Conservation (phyloP, 2,888 invertebrate species). For the Erannis defoliaria region DNA sequence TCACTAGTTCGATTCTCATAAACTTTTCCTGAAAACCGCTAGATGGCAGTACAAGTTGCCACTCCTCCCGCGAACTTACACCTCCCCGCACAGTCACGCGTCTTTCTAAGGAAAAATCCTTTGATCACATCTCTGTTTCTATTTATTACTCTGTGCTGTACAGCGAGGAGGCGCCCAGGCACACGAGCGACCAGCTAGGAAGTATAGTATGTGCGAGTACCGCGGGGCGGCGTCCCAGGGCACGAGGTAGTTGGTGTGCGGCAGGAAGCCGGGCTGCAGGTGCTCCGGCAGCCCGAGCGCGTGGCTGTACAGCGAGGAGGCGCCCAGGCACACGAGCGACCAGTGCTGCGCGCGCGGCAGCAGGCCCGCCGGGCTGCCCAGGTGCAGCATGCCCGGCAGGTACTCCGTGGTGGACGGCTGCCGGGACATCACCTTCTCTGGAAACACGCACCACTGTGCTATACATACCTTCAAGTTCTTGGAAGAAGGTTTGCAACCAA, state of each 20-base stretch:
- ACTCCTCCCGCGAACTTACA: too few relatives aligned
- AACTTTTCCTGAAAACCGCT: too few relatives aligned
- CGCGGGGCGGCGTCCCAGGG: slow-evolving; percentile 93
- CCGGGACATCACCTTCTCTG: slow-evolving; percentile 87
- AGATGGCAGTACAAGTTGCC: too few relatives aligned
- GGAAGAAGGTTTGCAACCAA: too few relatives aligned
- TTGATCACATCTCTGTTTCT: too few relatives aligned
- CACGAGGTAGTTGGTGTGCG: slow-evolving; percentile 95
- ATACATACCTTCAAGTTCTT: not conserved
- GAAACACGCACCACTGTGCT: not conserved
- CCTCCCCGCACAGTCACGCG: too few relatives aligned
- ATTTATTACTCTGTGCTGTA: too few relatives aligned
- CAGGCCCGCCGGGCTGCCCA: slow-evolving; percentile 90
- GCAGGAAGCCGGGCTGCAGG: slow-evolving; percentile 95
- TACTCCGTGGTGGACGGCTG: slow-evolving; percentile 96
- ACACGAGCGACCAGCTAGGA: slow-evolving; percentile 96
- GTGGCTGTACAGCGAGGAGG: slow-evolving; percentile 96
- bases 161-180: slow-evolving; percentile 95
- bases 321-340: slow-evolving; percentile 96
- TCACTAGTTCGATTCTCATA: too few relatives aligned
- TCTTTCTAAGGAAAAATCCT: too few relatives aligned
- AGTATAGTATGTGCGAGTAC: slow-evolving; percentile 49
- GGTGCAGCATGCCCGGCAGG: slow-evolving; percentile 96
- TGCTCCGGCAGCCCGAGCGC: slow-evolving; percentile 93
- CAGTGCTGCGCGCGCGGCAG: slow-evolving; percentile 96